Evolutionary conservation across 64 coral and sea anemone genomes (phyloP).

Genomic region (Hydrozoanthus tunicans): DNA sequence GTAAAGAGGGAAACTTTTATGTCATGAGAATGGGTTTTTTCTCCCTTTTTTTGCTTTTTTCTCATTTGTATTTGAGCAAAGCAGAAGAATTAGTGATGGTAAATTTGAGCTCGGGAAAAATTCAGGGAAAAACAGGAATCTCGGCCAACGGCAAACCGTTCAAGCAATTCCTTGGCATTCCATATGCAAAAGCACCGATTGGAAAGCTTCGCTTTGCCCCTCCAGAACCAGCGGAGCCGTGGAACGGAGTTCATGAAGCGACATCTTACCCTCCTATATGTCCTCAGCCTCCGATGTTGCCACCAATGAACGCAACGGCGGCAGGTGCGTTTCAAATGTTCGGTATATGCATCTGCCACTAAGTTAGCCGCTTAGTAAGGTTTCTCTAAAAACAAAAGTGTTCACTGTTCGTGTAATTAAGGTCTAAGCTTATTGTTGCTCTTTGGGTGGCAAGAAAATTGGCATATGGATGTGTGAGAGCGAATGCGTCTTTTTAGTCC

Average conservation of each 20-base stretch:
- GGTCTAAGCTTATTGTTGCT: no score
- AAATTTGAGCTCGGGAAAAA: slow-evolving; percentile 16
- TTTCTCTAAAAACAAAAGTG: neutral
- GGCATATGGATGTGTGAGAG: no score
- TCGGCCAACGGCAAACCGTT: neutral
- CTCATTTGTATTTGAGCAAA: neutral
- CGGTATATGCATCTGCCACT: neutral
- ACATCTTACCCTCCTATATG: neutral
- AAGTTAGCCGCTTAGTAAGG: neutral
- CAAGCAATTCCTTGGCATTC: slow-evolving; percentile 45
- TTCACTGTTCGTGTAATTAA: neutral
- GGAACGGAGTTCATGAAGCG: slow-evolving; percentile 35
- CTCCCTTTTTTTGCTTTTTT: neutral
- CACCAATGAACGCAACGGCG: neutral
- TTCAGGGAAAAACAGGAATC: slow-evolving; percentile 3
- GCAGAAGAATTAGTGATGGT: slow-evolving; percentile 20
- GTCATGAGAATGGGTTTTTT: neutral
- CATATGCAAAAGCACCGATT: slow-evolving; percentile 29
- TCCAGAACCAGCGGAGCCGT: slow-evolving; percentile 29
- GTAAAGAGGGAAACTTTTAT: no score
- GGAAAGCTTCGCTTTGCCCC: slow-evolving; percentile 48
- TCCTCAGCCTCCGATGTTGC: neutral
- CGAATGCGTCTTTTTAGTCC: no score
- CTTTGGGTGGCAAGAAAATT: no score
- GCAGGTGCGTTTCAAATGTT: neutral